Conservation (phyloP, 2,113 vertebrate species). For the Zapornia atra region DNA sequence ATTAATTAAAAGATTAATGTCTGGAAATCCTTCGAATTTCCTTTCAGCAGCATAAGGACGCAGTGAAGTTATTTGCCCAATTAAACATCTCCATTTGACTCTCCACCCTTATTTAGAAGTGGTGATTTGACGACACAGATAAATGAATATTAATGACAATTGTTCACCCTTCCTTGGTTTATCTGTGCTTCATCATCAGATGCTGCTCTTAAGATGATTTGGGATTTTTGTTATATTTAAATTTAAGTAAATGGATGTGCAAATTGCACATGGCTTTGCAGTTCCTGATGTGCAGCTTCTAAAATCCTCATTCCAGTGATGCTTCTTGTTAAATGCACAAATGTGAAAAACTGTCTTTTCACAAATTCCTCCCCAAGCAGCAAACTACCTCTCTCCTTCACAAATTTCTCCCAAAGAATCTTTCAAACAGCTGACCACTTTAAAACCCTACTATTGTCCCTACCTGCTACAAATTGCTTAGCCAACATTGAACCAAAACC, state of each 20-base stretch:
- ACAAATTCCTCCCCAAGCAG: not conserved
- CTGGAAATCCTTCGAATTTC: slow-evolving; percentile 34
- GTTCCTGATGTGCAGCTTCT: not conserved
- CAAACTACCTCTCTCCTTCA: not conserved
- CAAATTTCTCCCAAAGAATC: not conserved
- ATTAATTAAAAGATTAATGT: slow-evolving; percentile 36
- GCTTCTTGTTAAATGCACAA: not conserved
- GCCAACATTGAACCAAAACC: slow-evolving; percentile 2
- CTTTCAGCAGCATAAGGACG: not conserved
- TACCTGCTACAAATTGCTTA: slow-evolving; percentile 25
- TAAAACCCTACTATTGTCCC: slow-evolving; percentile 17
- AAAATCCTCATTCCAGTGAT: not conserved
- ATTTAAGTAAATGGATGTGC: not conserved
- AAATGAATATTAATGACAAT: not conserved
- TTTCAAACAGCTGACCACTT: slow-evolving; percentile 12
- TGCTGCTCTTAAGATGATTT: not conserved
- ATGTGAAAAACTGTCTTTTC: not conserved
- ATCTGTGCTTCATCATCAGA: not conserved
- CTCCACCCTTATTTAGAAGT: not conserved
- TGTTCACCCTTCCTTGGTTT: not conserved
- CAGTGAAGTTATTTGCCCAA: slow-evolving; percentile 10
- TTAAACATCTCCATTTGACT: slow-evolving; percentile 4
- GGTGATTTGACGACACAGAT: not conserved
- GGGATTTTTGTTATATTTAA: slow-evolving; percentile 29
- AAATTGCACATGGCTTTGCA: not conserved